Percentiles rank a stretch among this genome's conserved stretches.
Conservation (phyloP, 1,140 invertebrate genomes). For the Ceratitis capitata region DNA sequence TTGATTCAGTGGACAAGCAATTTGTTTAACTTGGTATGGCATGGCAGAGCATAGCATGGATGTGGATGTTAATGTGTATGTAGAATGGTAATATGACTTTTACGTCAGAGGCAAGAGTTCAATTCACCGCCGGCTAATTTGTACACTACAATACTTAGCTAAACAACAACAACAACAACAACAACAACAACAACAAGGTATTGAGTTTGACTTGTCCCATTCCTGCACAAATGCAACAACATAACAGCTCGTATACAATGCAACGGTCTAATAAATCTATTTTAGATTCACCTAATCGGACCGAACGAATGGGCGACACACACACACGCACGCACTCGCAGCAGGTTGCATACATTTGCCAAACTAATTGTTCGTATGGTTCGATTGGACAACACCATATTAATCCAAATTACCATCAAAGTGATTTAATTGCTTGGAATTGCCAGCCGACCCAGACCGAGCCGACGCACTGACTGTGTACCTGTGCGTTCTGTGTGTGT, state of each 20-base stretch:
- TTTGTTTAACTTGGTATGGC: background rate
- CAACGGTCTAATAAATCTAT: conserved; percentile 48
- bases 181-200: background rate
- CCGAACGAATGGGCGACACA: background rate
- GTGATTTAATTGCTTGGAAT: conserved; percentile 66
- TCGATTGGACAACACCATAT: conserved; percentile 59
- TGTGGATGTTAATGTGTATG: no score
- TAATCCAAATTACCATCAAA: conserved; percentile 66
- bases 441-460: conserved; percentile 40
- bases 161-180: background rate
- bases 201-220: background rate
- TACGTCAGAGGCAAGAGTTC: background rate
- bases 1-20: background rate
- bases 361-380: conserved; percentile 46
- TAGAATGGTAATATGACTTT: conserved; percentile 17
- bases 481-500: background rate
- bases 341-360: background rate
- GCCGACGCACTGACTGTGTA: background rate
- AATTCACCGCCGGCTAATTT: background rate
- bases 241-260: conserved; percentile 46
- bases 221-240: conserved; percentile 35
- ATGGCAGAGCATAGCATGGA: no score
- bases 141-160: background rate
- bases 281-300: conserved; percentile 48
- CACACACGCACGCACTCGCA: background rate